These are phyloP conservation scores for Oxycera nigricornis DNA, from an alignment of 2,888 invertebrate genomes.

Conservation along the genomic window DNA sequence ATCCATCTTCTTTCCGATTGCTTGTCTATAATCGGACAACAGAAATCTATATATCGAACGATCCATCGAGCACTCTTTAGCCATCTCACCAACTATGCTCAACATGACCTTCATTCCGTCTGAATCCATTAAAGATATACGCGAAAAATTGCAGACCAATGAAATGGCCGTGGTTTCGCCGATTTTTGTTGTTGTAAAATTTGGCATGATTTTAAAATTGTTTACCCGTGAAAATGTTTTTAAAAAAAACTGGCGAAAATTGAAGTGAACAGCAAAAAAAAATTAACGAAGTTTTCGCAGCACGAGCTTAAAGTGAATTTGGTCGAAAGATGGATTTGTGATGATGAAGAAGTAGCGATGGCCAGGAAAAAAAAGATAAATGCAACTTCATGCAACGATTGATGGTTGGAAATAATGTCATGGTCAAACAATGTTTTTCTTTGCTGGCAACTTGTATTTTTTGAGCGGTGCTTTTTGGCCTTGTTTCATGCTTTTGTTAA, in stretches of 20 bases:
- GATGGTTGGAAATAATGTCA: background rate
- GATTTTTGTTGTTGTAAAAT: background rate
- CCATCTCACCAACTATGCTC: too few species aligned
- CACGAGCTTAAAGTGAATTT: background rate
- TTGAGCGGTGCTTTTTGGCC: background rate
- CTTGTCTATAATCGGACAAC: background rate
- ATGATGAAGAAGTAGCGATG: too few species aligned
- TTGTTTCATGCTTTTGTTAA: background rate
- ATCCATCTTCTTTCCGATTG: background rate
- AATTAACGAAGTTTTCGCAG: background rate
- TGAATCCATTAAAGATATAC: background rate
- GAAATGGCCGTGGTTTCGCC: too few species aligned
- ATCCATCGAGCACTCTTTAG: background rate
- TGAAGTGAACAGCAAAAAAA: background rate
- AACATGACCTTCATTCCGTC: background rate
- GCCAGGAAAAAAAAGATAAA: background rate
- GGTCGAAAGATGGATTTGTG: too few species aligned
- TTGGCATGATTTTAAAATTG: background rate
- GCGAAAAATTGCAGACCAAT: too few species aligned
- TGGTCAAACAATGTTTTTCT: too few species aligned
- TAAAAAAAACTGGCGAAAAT: background rate
- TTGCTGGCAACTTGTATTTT: too few species aligned
- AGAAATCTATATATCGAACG: background rate
- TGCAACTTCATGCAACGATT: background rate
- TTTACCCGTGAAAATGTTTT: background rate